Evolutionary conservation across 2,888 invertebrate genomes (phyloP).

Genomic region (Mimas tiliae): DNA sequence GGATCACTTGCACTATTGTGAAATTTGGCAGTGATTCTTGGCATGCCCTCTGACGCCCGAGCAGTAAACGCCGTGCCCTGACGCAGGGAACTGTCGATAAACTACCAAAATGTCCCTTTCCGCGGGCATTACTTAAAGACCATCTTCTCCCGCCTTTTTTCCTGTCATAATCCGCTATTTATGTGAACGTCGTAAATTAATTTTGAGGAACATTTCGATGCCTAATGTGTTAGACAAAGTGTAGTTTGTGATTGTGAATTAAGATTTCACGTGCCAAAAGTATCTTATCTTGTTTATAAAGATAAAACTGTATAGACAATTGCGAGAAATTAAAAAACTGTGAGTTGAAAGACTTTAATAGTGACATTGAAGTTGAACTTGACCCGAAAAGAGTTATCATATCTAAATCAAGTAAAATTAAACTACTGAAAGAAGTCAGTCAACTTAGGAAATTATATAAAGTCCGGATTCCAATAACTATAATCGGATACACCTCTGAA

Average conservation of each 20-base stretch:
- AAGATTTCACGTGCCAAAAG: neutral
- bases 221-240: neutral
- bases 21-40: slow-evolving; percentile 75
- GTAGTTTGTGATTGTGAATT: neutral
- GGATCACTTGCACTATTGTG: slow-evolving; percentile 51
- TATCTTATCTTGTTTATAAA: neutral
- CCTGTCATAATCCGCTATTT: slow-evolving; percentile 42
- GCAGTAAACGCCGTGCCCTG: slow-evolving; percentile 52
- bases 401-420: neutral
- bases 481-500: neutral
- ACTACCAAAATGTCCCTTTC: slow-evolving; percentile 57
- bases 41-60: slow-evolving; percentile 52
- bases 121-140: slow-evolving; percentile 56
- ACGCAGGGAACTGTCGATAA: slow-evolving; percentile 31
- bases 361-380: slow-evolving; percentile 1
- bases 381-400: neutral
- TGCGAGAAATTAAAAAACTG: neutral
- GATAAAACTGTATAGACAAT: neutral
- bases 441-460: neutral
- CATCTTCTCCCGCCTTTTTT: slow-evolving; percentile 41
- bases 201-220: neutral
- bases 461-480: neutral
- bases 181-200: neutral
- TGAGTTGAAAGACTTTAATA: neutral
- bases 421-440: neutral